These are phyloP conservation scores for Tiliqua scincoides DNA, from an alignment of 2,113 vertebrate genomes.

Conservation along the genomic window DNA sequence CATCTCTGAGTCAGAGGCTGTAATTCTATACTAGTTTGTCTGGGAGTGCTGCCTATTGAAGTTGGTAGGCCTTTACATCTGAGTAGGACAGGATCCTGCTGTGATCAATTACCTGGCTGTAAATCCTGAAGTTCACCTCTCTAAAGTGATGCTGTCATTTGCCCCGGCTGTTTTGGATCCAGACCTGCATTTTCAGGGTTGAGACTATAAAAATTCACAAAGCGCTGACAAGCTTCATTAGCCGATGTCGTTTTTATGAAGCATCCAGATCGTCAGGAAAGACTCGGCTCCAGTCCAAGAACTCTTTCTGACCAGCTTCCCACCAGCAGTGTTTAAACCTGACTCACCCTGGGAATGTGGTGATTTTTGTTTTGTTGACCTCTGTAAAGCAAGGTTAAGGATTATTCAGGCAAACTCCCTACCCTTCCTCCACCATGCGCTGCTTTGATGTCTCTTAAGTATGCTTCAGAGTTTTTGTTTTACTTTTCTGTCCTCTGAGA, in stretches of 20 bases:
- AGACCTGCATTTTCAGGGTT: neutral
- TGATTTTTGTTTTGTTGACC: neutral
- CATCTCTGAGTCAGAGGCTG: too few relatives aligned
- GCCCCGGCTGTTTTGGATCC: too few relatives aligned
- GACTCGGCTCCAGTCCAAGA: neutral
- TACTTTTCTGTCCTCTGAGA: neutral
- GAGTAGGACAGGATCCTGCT: too few relatives aligned
- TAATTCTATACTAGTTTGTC: too few relatives aligned
- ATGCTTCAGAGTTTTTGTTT: neutral
- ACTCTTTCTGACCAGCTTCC: accelerated
- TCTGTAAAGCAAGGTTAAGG: neutral
- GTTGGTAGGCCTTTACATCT: too few relatives aligned
- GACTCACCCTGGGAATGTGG: neutral
- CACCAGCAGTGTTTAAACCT: neutral
- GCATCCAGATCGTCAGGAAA: neutral
- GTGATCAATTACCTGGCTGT: accelerated
- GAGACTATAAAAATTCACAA: neutral
- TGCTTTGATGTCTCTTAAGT: neutral
- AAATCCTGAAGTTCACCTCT: too few relatives aligned
- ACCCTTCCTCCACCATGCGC: neutral
- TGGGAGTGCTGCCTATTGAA: too few relatives aligned
- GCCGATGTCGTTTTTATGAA: neutral
- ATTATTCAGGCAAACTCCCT: neutral
- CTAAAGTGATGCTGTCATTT: neutral
- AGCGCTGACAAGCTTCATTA: too few relatives aligned